These are phyloP conservation scores for Machimus rusticus DNA, from an alignment of 2,888 invertebrate genomes.

Conservation along the genomic window DNA sequence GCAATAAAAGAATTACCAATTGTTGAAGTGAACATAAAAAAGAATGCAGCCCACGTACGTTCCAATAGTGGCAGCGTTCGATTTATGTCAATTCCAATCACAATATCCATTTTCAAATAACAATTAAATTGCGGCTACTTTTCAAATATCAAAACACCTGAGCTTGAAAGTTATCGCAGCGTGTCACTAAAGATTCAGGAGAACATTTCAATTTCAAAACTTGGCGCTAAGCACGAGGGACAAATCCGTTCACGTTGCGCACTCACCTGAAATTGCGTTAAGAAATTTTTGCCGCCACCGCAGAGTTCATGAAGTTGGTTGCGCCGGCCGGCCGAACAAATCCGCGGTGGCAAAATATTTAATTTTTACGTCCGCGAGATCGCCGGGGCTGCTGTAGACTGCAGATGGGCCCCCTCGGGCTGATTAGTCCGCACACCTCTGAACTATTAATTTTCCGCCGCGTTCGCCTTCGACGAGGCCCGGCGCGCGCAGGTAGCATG, in stretches of 20 bases:
- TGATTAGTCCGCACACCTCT: neutral
- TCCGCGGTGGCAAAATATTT: constrained; percentile 4
- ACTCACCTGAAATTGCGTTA: constrained; percentile 29
- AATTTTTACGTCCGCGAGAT: neutral
- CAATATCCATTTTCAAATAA: constrained; percentile 12
- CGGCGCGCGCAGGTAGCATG: neutral
- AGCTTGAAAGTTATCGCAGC: neutral
- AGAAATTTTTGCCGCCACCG: constrained; percentile 9
- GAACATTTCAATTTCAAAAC: constrained; percentile 37
- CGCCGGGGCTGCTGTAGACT: neutral
- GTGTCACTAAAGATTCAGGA: neutral
- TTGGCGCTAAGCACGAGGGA: neutral
- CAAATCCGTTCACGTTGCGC: constrained; percentile 22
- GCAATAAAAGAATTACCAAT: neutral
- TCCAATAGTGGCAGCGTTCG: neutral
- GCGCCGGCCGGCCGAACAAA: neutral
- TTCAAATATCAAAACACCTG: constrained; percentile 1
- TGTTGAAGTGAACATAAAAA: neutral
- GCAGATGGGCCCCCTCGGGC: neutral
- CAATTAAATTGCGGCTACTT: neutral
- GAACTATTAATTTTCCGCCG: neutral
- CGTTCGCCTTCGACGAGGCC: neutral
- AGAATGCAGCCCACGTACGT: neutral
- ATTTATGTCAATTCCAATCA: neutral
- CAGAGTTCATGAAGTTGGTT: constrained; percentile 25